Evolutionary conservation across 2,797 vertebrate species (phyloP).

Genomic region (Rhyacichthys aspro): DNA sequence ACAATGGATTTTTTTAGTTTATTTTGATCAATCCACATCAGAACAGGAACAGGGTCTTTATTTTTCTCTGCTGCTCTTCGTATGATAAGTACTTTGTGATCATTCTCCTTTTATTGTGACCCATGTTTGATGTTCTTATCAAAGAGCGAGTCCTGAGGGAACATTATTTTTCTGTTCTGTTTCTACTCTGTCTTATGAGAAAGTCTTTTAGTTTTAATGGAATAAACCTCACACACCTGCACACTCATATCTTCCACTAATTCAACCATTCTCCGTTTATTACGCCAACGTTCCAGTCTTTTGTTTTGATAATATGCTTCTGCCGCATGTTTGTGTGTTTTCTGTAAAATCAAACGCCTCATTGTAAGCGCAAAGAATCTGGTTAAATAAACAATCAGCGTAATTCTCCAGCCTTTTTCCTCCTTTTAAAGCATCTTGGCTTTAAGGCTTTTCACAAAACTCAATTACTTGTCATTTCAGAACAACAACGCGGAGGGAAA

Average conservation of each 20-base stretch:
- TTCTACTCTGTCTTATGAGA: too few relatives aligned
- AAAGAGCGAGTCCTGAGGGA: too few relatives aligned
- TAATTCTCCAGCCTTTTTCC: not conserved
- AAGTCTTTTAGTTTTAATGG: too few relatives aligned
- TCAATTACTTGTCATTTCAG: slow-evolving; percentile 11
- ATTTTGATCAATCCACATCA: too few relatives aligned
- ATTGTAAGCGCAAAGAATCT: not conserved
- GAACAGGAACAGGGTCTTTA: too few relatives aligned
- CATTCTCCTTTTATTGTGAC: not conserved
- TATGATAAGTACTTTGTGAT: not conserved
- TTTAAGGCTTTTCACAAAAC: slow-evolving; percentile 11
- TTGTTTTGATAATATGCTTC: not conserved
- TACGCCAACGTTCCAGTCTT: not conserved
- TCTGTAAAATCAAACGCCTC: not conserved
- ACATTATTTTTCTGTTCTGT: too few relatives aligned
- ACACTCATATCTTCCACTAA: not conserved
- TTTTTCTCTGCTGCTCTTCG: not conserved
- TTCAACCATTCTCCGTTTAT: not conserved
- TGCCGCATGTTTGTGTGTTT: not conserved
- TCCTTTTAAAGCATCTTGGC: not conserved
- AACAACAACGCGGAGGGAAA: not conserved
- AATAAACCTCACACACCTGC: not conserved
- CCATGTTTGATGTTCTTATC: not conserved
- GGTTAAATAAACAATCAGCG: not conserved
- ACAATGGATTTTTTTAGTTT: too few relatives aligned